Evolutionary conservation across 2,113 vertebrate genomes (phyloP), one percentile per base, ranked within the genome.

Genomic region (Epinephelus moara): DNA sequence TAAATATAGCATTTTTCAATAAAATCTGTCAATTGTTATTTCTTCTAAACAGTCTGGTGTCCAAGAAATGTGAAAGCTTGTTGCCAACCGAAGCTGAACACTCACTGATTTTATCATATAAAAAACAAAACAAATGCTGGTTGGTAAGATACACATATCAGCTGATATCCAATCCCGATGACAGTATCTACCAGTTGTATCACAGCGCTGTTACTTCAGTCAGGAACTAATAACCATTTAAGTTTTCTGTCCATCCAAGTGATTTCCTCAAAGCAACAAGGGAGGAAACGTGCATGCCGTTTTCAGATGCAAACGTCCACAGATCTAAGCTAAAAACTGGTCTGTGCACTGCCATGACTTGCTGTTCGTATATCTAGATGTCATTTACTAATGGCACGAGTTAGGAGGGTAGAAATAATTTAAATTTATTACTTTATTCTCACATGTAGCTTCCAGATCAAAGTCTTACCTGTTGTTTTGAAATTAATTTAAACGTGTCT

Each of bases 401-500:
- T 66, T 79, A 42, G 76, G 53, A 78, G 67, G 14, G 62, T 85
- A 82, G 55, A 70, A 64, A 68, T 92, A 78, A 87, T 85, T 91
- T 77, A 82, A 88, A 23, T 57, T 61, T 84, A 15, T 70, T 70
- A 10, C 45, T 56, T 53, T 67, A 15, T 71, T 75, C 52, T 93
- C 71, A 76, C 62, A 74, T 62, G 78, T 90, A 93, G 89, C 85
- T 91, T 93, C 85, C 89, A 90, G 77, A 92, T 91, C 89, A 89
- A 74, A 83, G 84, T 94, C 89, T 93, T 93, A 90, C 78, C 78
- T 82, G 47, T 90, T 87, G 61, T 90, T 83, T 86, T 82, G 21
- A 89, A 78, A 87, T 88, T 89, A 86, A 94, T 95, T 95, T 93
- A 91, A 94, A 88, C 11, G 70, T 75, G 60, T 81, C 37, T 89